Base-by-base conservation (phyloP, 2,888 invertebrate species). In the Harpalus rufipes region DNA sequence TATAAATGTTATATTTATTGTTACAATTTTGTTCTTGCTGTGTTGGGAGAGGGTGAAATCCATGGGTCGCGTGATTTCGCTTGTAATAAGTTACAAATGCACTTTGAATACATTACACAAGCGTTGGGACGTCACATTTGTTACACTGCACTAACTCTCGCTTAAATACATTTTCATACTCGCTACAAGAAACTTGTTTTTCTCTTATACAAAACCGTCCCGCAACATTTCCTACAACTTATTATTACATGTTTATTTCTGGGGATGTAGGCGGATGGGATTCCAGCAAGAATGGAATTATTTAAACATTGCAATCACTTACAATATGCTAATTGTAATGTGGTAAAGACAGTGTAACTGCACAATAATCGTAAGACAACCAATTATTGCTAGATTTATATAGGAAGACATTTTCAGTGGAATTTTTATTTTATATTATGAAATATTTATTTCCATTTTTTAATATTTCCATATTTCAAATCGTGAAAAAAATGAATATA, bases 71-170 rank as follows among this genome's bases (percentile, higher is more conserved):
- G 72, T 82, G 82, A 82, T 82, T 82, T 83, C 74, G 61, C 83
- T 39, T 83, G 74, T 72, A 83, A 83, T 83, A 83, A 76, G 58
- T 83, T 83, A 83, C 83, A 83, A 83, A 74, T 83, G 83, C 83
- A 83, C 76, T 83, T 83, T 83, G 83, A 83, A 83, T 83, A 83
- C 72, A 83, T 83, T 83, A 81, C 65, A 21, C 44, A 39, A 39
- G 63, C 63, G 63, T 56, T 14, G 58, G 58, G 78, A 21, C 56
- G 78, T 78, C 78, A 78, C 58, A 78, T 78, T 25, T 8, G 58
- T 78, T 78, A 78, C 78, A 58, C 16, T 25, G 76, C 25, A 78
- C 25, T 76, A 78, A 78, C 56, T 78, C 78, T 58, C 74, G 58
- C 78, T 78, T 78, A 78, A 78, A 78, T 78, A 78, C 78, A 78